These are phyloP conservation scores for Botrylloides violaceus DNA, from an alignment of 23 tunicate genomes.

Conservation along the genomic window DNA sequence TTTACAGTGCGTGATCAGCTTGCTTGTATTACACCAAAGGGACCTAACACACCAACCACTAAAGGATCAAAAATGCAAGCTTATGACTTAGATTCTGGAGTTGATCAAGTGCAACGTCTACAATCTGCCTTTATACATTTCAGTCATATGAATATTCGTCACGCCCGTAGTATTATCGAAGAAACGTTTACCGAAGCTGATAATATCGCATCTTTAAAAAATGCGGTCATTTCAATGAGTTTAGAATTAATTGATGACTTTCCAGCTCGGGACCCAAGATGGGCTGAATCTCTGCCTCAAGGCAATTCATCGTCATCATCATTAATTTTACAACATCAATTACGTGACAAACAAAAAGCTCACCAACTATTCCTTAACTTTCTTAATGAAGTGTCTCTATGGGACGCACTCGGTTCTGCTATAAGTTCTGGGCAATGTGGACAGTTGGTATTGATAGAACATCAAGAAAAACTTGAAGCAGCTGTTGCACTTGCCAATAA, in stretches of 20 bases:
- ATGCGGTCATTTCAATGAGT: conserved; percentile 47
- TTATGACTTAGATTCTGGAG: conserved; percentile 48
- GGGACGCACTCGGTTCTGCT: too few relatives aligned
- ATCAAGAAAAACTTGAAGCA: conserved; percentile 68
- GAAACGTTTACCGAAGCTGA: conserved; percentile 33
- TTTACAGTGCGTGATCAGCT: too few relatives aligned
- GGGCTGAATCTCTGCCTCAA: conserved; percentile 86
- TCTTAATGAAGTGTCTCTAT: conserved; percentile 58
- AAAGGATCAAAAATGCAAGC: too few relatives aligned
- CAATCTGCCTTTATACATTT: conserved; percentile 86
- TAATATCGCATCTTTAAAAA: conserved; percentile 23
- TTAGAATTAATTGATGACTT: conserved; percentile 64
- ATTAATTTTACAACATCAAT: conserved; percentile 60
- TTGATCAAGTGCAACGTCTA: conserved; percentile 44
- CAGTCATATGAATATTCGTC: conserved; percentile 50
- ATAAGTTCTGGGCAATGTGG: too few relatives aligned
- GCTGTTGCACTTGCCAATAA: conserved; percentile 40
- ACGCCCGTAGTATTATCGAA: conserved; percentile 45
- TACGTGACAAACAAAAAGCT: conserved; percentile 81
- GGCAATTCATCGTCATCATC: conserved; percentile 37
- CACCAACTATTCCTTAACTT: conserved; percentile 51
- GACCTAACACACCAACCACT: too few relatives aligned
- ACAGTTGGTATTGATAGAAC: conserved; percentile 58
- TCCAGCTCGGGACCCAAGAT: conserved; percentile 88
- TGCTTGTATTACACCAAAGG: too few relatives aligned